Base-by-base conservation (phyloP, 2,888 invertebrate species). In the Augiades crinisus region DNA sequence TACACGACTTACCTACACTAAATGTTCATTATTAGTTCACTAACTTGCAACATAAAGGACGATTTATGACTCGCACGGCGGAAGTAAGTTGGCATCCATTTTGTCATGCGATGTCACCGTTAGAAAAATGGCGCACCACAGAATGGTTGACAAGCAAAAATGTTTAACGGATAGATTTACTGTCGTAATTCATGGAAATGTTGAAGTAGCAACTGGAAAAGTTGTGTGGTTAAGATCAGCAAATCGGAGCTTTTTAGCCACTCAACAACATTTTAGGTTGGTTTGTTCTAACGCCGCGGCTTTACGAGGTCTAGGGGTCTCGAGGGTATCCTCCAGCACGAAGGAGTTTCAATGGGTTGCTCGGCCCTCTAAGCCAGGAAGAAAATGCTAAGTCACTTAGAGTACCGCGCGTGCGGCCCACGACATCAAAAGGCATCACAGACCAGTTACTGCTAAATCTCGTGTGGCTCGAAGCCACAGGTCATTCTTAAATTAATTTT, bases 361-460 rank as follows among this genome's bases (percentile, higher is more conserved):
- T 92, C 90, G 85, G 84, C 78, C 91, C 91, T 91, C 85, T 91
- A 91, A 90, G 90, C 80, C 86, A 85, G 82, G 90, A 90, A 83
- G 76, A 75, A 91, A 64, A 78, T 72, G 90, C 84, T 92, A 92
- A 90, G 90, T 81, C 84, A 83, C 87, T 90, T 91, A 92, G 86
- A 91, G 92, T 92, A 91, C 91, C 91, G 90, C 91, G 90, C 90
- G 91, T 91, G 91, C 91, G 82, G 91, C 90, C 88, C 90, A 84
- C 87, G 77, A 91, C 90, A 91, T 91, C 90, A 91, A 91, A 91
- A 91, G 91, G 91, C 91, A 92, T 92, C 91, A 91, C 91, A 91
- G 91, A 92, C 90, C 91, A 92, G 91, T 91, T 91, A 91, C 91
- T 91, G 91, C 91, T 90, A 90, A 77, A 73, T 90, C 76, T 90